These are phyloP conservation scores for Steinernema khuongi DNA, from an alignment of 1,140 invertebrate genomes.

Conservation along the genomic window DNA sequence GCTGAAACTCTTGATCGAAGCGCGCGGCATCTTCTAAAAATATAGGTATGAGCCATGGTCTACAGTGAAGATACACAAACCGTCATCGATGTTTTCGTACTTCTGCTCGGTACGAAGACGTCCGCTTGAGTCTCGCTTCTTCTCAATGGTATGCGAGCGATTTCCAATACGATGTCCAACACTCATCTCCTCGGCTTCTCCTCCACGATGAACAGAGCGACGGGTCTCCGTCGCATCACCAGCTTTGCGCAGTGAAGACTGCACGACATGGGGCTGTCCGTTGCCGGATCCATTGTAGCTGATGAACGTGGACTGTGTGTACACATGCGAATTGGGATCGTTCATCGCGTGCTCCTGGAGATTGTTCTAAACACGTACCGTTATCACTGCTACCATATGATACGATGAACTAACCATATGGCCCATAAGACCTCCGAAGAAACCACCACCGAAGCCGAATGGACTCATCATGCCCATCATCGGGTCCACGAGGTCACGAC, in stretches of 20 bases:
- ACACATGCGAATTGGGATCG: slow-evolving; percentile 51
- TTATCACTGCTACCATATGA: slow-evolving; percentile 23
- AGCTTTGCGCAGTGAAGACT: slow-evolving; percentile 47
- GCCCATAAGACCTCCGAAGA: slow-evolving; percentile 46
- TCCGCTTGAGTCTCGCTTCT: slow-evolving; percentile 55
- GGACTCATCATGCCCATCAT: slow-evolving; percentile 41
- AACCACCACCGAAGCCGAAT: slow-evolving; percentile 44
- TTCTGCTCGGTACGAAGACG: slow-evolving; percentile 45
- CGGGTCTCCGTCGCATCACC: slow-evolving; percentile 55
- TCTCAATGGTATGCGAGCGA: slow-evolving; percentile 50
- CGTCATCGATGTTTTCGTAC: slow-evolving; percentile 53
- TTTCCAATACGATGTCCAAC: slow-evolving; percentile 55
- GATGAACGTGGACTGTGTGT: slow-evolving; percentile 51
- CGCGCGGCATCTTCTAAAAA: slow-evolving; percentile 49
- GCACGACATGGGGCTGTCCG: slow-evolving; percentile 46
- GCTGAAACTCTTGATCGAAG: slow-evolving; percentile 51
- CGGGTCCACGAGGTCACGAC: slow-evolving; percentile 21
- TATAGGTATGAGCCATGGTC: not conserved
- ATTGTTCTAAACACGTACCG: slow-evolving; percentile 17
- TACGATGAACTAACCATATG: slow-evolving; percentile 16
- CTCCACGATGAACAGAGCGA: slow-evolving; percentile 32
- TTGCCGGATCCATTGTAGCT: slow-evolving; percentile 40
- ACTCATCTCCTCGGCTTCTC: slow-evolving; percentile 40
- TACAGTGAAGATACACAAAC: slow-evolving; percentile 15
- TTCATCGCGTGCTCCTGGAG: slow-evolving; percentile 33